Base-by-base conservation (phyloP, 2,888 invertebrate genomes). In the Harpalus rubripes region DNA sequence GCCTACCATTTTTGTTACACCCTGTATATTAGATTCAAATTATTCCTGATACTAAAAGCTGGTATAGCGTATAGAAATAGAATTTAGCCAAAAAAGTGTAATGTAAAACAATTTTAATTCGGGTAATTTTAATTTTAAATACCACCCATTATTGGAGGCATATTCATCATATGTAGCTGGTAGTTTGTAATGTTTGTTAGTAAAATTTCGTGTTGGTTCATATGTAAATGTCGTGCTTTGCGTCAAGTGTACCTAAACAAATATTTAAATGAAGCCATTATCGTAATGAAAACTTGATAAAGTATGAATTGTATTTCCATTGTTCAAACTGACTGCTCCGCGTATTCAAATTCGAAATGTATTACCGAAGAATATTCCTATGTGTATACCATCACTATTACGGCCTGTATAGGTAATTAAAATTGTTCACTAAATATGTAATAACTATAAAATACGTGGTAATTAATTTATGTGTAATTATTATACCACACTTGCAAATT, bases 211-310 rank as follows among this genome's bases (percentile, higher is more conserved):
- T 44, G 44, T 18, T 44, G 44, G 10, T 18, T 74, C 44, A 74
- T 74, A 74, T 74, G 72, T 74, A 74, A 74, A 74, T 74, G 41
- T 12, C 4, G 44, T 44, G 12, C 44, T 44, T 10, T 41, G 72
- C 6, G 41, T 16, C 16, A 16, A 16, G 18, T 74, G 44, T 74
- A 74, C 16, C 44, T 52, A 52, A 52, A 52, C 44, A 74, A 72
- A 44, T 74, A 74, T 74, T 74, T 44, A 74, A 74, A 74, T 74
- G 16, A 74, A 74, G 44, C 44, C 72, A 74, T 74, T 74, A 74
- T 74, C 44, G 44, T 32, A 68, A 68, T 68, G 68, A 68, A 68
- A 32, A 74, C 44, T 72, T 41, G 41, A 44, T 74, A 74, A 74
- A 52, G 44, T 15, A 8, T 16, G 18, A 16, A 74, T 74, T 74